Evolutionary conservation across 2,797 vertebrate genomes (phyloP).

Genomic region (Sebastes jordani): DNA sequence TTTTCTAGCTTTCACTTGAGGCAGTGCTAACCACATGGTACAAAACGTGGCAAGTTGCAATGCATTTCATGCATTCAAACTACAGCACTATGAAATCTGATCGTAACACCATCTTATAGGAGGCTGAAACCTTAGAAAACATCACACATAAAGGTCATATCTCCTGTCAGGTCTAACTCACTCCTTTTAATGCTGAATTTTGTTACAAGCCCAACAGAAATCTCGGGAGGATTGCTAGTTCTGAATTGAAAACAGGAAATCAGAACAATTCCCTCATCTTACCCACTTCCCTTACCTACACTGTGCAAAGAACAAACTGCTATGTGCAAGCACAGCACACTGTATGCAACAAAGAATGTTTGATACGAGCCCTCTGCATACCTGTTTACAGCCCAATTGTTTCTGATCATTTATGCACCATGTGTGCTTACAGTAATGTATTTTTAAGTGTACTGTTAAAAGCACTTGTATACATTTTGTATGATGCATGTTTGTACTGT

Average conservation of each 20-base stretch:
- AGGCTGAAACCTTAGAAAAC: not conserved
- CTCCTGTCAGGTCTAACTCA: not conserved
- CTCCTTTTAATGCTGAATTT: not conserved
- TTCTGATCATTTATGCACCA: not conserved
- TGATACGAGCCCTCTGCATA: not conserved
- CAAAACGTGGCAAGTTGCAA: not conserved
- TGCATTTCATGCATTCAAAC: not conserved
- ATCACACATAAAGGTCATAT: not conserved
- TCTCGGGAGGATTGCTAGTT: not conserved
- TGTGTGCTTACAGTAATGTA: not conserved
- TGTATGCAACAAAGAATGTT: not conserved
- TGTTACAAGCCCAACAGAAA: not conserved
- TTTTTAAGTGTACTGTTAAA: not conserved
- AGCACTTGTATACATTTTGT: not conserved
- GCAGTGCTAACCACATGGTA: slow-evolving; percentile 43
- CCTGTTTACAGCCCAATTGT: not conserved
- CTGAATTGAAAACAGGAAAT: slow-evolving; percentile 72
- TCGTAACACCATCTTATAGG: not conserved
- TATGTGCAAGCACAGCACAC: not conserved
- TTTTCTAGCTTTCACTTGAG: slow-evolving; percentile 59
- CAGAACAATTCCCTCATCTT: slow-evolving; percentile 43
- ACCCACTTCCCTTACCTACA: slow-evolving; percentile 74
- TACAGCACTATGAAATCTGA: not conserved
- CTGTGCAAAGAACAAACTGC: slow-evolving; percentile 34
- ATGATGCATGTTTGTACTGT: not conserved